Percentiles rank a stretch among this genome's conserved stretches.
phyloP scores from a whole-genome alignment of 37 sponge, comb jelly and placozoan genomes.

The Hormiphora californensis region DNA sequence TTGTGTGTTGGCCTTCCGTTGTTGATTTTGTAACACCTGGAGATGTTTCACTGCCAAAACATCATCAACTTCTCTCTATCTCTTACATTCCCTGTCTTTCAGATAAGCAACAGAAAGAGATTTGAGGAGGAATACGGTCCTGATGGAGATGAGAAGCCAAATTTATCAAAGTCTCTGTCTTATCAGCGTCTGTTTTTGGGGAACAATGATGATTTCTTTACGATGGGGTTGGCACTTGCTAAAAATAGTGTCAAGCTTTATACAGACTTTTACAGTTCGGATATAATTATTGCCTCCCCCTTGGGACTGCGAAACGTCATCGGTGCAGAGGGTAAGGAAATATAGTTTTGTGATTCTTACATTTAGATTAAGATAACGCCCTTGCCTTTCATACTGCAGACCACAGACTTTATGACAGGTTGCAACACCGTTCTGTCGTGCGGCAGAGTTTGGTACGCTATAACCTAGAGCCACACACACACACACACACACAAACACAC shows the following conservation, averaged over 20 bases:
- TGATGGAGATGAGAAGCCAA: constrained; percentile 29
- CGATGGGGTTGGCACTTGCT: constrained; percentile 72
- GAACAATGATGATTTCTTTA: constrained; percentile 93
- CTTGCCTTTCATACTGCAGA: background rate
- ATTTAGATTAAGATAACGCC: background rate
- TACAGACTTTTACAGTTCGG: constrained; percentile 83
- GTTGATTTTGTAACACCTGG: too few species aligned
- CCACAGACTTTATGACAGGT: too few species aligned
- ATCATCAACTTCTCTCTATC: too few species aligned
- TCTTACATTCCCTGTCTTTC: background rate
- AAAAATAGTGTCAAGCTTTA: constrained; percentile 73
- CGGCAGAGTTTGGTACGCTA: too few species aligned
- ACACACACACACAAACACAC: too few species aligned
- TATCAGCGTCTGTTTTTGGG: constrained; percentile 76
- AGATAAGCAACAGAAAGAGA: constrained; percentile 66
- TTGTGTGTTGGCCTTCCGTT: too few species aligned
- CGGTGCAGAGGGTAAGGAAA: constrained; percentile 67
- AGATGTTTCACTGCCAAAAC: too few species aligned
- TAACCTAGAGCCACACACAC: too few species aligned
- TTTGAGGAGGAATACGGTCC: constrained; percentile 66
- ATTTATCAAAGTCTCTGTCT: constrained; percentile 54
- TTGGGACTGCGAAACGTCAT: constrained; percentile 85
- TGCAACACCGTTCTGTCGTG: too few species aligned
- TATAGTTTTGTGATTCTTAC: background rate
- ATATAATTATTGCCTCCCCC: constrained; percentile 93